These are phyloP conservation scores for Cnemophilus loriae DNA, from an alignment of 2,113 vertebrate genomes.

Conservation along the genomic window DNA sequence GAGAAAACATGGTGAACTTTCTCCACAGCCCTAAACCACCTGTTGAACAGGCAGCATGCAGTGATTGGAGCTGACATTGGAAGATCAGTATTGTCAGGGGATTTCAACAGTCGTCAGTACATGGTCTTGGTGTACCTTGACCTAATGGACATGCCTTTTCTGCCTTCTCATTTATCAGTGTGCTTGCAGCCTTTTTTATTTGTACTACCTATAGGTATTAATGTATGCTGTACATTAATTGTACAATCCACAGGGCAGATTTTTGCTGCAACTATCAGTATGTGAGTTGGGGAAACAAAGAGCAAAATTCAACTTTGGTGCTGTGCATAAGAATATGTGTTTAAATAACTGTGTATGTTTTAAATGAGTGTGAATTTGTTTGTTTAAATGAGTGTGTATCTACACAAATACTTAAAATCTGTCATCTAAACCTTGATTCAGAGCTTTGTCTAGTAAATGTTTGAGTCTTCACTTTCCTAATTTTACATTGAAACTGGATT, in stretches of 20 bases:
- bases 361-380: neutral
- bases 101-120: neutral
- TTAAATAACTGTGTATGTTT: neutral
- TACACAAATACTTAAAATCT: neutral
- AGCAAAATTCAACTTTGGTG: neutral
- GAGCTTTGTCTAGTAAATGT: neutral
- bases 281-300: neutral
- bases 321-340: neutral
- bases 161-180: neutral
- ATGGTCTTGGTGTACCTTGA: neutral
- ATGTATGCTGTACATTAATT: neutral
- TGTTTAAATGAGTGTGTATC: neutral
- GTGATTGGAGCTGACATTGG: neutral
- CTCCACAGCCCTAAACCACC: neutral
- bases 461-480: neutral
- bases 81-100: neutral
- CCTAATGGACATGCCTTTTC: neutral
- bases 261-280: neutral
- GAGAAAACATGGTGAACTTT: neutral
- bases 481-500: neutral
- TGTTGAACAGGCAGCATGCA: neutral
- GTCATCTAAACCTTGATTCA: neutral
- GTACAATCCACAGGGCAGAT: neutral
- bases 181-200: neutral
- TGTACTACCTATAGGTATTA: neutral